A percentile compares a stretch with the other conserved stretches of the same genome.
These are phyloP conservation scores for Diaprepes abbreviatus DNA, from an alignment of 2,888 invertebrate species.

Conservation along the genomic window DNA sequence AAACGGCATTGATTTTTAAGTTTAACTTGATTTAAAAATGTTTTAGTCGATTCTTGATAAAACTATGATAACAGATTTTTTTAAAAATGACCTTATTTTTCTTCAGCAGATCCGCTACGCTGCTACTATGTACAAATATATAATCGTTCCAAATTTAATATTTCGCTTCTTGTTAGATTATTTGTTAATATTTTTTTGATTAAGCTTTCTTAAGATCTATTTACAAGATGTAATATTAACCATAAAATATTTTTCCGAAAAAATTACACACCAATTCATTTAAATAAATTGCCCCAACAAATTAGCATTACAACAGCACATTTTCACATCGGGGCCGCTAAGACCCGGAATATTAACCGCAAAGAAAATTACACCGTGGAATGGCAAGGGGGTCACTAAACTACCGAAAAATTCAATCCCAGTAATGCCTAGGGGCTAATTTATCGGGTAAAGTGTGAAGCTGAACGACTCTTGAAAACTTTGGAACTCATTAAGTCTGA, in stretches of 20 bases:
- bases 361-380: conserved; percentile 35
- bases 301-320: conserved; percentile 47
- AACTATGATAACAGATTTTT: no score
- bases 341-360: conserved; percentile 47
- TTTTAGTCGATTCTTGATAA: no score
- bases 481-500: conserved; percentile 60
- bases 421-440: conserved; percentile 54
- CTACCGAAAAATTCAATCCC: conserved; percentile 56
- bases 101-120: no score
- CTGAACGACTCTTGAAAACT: conserved; percentile 55
- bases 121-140: no score
- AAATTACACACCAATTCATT: conserved; percentile 48
- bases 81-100: no score
- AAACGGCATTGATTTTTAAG: no score
- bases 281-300: conserved; percentile 31
- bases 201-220: not conserved
- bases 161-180: no score
- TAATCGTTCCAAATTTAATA: no score
- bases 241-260: not conserved
- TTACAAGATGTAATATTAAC: not conserved
- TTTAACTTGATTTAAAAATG: no score
- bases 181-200: no score
- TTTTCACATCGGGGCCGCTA: conserved; percentile 41
- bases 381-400: conserved; percentile 50
- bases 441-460: conserved; percentile 55